phyloP scores from a whole-genome alignment of 2,113 vertebrate species.

The Xenopus borealis region DNA sequence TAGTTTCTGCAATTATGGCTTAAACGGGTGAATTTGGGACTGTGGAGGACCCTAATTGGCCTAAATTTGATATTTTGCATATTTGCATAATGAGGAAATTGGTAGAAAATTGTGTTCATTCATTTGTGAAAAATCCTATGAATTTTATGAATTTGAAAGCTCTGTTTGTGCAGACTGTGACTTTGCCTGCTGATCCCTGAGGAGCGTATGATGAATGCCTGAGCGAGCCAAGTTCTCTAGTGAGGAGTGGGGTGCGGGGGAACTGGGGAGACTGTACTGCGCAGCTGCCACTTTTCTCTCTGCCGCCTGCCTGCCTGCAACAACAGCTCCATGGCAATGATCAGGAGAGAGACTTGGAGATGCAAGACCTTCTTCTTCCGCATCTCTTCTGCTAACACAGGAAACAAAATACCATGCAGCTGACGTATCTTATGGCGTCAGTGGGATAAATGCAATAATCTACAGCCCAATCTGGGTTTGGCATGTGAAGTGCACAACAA shows the following conservation, averaged over 20 bases:
- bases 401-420: neutral
- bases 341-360: constrained; percentile 13
- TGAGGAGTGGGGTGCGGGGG: constrained; percentile 38
- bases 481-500: too few relatives aligned
- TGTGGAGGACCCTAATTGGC: constrained; percentile 97
- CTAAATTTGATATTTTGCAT: constrained; percentile 99
- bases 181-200: constrained; percentile 92
- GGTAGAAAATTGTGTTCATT: constrained; percentile 99
- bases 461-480: too few relatives aligned
- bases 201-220: constrained; percentile 78
- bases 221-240: constrained; percentile 71
- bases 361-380: constrained; percentile 25
- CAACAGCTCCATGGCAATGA: neutral
- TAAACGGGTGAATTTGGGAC: constrained; percentile 98
- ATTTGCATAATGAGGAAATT: constrained; percentile 99
- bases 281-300: constrained; percentile 20
- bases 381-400: constrained; percentile 7
- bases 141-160: constrained; percentile 99
- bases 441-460: neutral
- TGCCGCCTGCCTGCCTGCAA: constrained; percentile 21
- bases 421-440: neutral
- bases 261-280: neutral
- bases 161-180: constrained; percentile 95
- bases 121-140: constrained; percentile 97
- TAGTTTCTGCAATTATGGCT: constrained; percentile 98